Evolutionary conservation across 2,113 vertebrate genomes (phyloP).

Genomic region (Myodes glareolus): DNA sequence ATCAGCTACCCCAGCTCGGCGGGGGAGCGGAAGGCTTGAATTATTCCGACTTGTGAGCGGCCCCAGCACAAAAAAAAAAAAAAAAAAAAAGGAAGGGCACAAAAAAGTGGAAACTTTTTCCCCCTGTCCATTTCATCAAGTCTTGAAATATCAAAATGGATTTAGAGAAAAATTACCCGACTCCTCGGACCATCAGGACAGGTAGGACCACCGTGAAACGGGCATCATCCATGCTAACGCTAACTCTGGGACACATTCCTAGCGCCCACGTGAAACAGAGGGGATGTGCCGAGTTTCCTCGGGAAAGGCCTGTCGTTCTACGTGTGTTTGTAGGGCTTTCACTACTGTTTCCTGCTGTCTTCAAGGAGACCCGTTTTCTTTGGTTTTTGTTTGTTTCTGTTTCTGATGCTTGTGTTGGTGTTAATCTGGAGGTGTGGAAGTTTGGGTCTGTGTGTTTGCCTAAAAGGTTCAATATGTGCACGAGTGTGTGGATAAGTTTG

Average conservation of each 20-base stretch:
- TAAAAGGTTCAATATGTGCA: background rate
- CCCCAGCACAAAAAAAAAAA: slow-evolving; percentile 81
- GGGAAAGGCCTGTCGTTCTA: background rate
- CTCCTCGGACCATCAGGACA: slow-evolving; percentile 92
- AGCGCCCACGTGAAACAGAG: background rate
- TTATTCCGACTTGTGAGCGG: slow-evolving; percentile 95
- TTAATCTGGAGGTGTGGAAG: slow-evolving; percentile 11
- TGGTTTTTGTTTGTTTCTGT: background rate
- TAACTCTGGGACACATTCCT: background rate
- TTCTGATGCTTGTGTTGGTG: slow-evolving; percentile 36
- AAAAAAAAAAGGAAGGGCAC: background rate
- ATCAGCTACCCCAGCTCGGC: slow-evolving; percentile 96
- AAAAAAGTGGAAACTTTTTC: slow-evolving; percentile 85
- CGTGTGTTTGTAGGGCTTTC: background rate
- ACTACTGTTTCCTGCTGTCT: background rate
- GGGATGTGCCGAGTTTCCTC: background rate
- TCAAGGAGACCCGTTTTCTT: background rate
- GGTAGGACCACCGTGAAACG: slow-evolving; percentile 87
- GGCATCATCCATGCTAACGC: background rate
- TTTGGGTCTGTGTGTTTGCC: slow-evolving; percentile 57
- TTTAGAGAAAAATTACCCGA: slow-evolving; percentile 91
- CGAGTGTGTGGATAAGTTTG: background rate
- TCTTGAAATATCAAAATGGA: slow-evolving; percentile 90
- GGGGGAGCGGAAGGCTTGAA: slow-evolving; percentile 98
- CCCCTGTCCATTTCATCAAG: slow-evolving; percentile 81